phyloP scores from a whole-genome alignment of 2,113 vertebrate species.

The Maccullochella peelii region DNA sequence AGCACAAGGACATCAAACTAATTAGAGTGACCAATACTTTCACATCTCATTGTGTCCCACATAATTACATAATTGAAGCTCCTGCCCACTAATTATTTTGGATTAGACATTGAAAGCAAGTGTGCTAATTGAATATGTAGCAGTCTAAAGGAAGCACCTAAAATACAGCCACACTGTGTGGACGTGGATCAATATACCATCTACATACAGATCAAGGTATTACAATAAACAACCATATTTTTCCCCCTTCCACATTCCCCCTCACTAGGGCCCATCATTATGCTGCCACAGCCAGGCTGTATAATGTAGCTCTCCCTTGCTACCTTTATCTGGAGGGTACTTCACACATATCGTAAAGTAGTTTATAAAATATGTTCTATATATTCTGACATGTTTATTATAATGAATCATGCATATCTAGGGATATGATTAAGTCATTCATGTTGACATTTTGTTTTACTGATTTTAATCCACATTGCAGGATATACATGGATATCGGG shows the following conservation, averaged over 20 bases:
- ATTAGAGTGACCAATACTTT: constrained; percentile 6
- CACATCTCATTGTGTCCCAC: constrained; percentile 1
- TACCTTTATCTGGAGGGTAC: background rate
- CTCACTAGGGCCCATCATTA: background rate
- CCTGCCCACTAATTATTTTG: constrained; percentile 30
- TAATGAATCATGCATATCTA: background rate
- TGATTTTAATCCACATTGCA: background rate
- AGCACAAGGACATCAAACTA: background rate
- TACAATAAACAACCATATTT: constrained; percentile 42
- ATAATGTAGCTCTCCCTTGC: background rate
- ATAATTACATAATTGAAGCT: constrained; percentile 26
- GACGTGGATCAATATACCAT: constrained; percentile 52
- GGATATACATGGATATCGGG: background rate
- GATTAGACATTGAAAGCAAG: constrained; percentile 13
- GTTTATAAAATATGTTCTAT: background rate
- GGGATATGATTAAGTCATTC: background rate
- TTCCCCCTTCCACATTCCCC: background rate
- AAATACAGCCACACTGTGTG: constrained; percentile 3
- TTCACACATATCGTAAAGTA: background rate
- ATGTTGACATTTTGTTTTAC: constrained; percentile 3
- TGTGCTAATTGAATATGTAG: constrained; percentile 14
- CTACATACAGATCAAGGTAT: constrained; percentile 46
- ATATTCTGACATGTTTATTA: constrained; percentile 3
- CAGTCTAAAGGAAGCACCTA: background rate
- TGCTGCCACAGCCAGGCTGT: background rate